phyloP scores from a whole-genome alignment of 2,888 invertebrate genomes.

The Acrobasis consociella region DNA sequence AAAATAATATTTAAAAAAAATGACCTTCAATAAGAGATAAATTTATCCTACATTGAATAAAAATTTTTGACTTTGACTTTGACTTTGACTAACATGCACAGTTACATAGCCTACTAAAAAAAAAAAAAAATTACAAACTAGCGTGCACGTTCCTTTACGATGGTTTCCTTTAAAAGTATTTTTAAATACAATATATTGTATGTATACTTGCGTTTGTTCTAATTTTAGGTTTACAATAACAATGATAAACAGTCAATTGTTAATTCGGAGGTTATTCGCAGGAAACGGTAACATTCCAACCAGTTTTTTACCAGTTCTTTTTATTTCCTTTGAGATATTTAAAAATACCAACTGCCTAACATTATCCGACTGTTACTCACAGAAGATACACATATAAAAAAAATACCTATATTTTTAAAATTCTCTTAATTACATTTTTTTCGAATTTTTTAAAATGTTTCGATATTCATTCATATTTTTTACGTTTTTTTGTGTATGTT shows the following conservation, averaged over 20 bases:
- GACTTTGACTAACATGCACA: too few species aligned
- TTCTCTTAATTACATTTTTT: not conserved
- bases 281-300: slow-evolving; percentile 1
- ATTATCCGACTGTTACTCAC: not conserved
- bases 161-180: too few species aligned
- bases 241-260: slow-evolving; percentile 1
- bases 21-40: too few species aligned
- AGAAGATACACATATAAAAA: not conserved
- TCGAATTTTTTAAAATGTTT: not conserved
- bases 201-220: too few species aligned
- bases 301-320: not conserved
- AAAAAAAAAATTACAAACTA: too few species aligned
- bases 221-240: not conserved
- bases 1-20: too few species aligned
- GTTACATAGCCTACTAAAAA: too few species aligned
- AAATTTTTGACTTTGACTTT: too few species aligned
- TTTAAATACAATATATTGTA: too few species aligned
- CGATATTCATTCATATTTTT: not conserved
- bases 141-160: too few species aligned
- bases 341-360: not conserved
- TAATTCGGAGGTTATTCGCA: slow-evolving; percentile 7
- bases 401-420: too few species aligned
- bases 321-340: not conserved
- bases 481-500: not conserved
- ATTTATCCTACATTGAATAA: too few species aligned